Percentiles rank a stretch among this genome's conserved stretches.
phyloP scores from a whole-genome alignment of 2,888 invertebrate species.

The Patella depressa region DNA sequence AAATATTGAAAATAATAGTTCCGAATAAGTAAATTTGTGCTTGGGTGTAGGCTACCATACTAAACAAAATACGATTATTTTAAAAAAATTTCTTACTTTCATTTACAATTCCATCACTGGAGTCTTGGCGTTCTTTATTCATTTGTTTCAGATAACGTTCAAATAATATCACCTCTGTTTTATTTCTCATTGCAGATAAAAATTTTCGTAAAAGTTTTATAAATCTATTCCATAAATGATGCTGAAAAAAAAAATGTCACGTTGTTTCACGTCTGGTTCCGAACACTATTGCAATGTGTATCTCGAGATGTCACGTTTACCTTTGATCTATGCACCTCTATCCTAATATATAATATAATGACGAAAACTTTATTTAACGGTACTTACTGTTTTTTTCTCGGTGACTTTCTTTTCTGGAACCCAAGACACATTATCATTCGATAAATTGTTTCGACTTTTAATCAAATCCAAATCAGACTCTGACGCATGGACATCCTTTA shows the following conservation, averaged over 20 bases:
- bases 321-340: conserved; percentile 8
- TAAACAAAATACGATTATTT: too few species aligned
- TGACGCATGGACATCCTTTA: neutral
- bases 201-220: conserved; percentile 37
- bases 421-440: too few species aligned
- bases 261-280: too few species aligned
- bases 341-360: neutral
- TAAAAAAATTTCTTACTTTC: too few species aligned
- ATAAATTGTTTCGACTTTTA: too few species aligned
- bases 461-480: neutral
- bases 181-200: conserved; percentile 28
- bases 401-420: too few species aligned
- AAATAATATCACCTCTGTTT: conserved; percentile 35
- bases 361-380: neutral
- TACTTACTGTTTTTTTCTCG: neutral
- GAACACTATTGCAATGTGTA: neutral
- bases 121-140: too few species aligned
- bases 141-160: conserved; percentile 43
- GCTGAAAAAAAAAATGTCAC: conserved; percentile 28
- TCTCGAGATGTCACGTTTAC: neutral
- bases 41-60: too few species aligned
- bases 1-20: too few species aligned
- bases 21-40: too few species aligned
- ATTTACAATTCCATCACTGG: too few species aligned
- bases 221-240: conserved; percentile 39